Evolutionary conservation across 2,113 vertebrate species (phyloP), one percentile per base, ranked within the genome.

Genomic region (Sterrhoptilus dennistouni): DNA sequence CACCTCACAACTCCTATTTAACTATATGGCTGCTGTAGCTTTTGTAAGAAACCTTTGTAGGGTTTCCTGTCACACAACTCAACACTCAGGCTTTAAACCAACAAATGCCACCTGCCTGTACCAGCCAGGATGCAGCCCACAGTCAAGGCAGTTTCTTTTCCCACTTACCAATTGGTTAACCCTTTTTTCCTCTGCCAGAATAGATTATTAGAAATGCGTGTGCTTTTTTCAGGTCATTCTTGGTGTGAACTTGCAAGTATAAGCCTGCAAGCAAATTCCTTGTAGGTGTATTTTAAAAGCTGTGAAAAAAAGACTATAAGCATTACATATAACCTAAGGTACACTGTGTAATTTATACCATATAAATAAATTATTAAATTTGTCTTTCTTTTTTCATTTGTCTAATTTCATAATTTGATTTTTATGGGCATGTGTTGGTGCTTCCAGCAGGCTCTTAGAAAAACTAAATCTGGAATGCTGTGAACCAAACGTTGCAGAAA

Each of bases 401-500:
- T 45, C 45, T 21, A 49, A 76, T 83, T 79, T 89, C 24, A 64
- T 54, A 2, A 31, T 78, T 82, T 68, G 21, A 29, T 84, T 83
- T 91, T 87, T 78, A 84, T 11, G 36, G 36, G 52, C 31, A 74
- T 84, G 68, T 53, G 47, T 54, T 95, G 90, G 91, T 96, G 95
- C 93, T 96, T 87, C 86, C 96, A 91, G 23, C 90, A 96, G 95
- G 94, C 56, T 84, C n/a, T 83, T 24, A 83, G 88, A 64, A 91
- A 95, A 94, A 95, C 21, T 64, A 69, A 71, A 68, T 63, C 25
- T 83, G 24, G 31, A 66, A 54, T 52, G 20, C 56, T 54, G 33
- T 42, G 63, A 94, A 83, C 13, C 23, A 94, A 70, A 54, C 12
- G 20, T 44, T 57, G 45, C 49, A 93, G 79, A 89, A 92, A 70